Percentiles rank a stretch among this genome's conserved stretches.
phyloP scores from a whole-genome alignment of 2,888 invertebrate genomes.

The Pollenia angustigena region DNA sequence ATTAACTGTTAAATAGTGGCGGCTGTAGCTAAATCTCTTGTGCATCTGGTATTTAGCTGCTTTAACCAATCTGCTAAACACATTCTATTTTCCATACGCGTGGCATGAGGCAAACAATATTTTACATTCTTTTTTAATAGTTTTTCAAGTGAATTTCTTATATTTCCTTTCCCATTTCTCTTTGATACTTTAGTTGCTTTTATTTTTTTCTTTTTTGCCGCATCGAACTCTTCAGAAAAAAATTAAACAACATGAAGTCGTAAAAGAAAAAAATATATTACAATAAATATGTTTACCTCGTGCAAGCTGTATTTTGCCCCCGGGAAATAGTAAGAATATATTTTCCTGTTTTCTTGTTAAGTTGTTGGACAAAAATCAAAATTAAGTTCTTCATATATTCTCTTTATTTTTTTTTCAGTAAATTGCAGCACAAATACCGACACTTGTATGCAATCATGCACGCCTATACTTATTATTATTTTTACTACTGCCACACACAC shows the following conservation, averaged over 20 bases:
- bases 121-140: slow-evolving; percentile 58
- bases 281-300: not conserved
- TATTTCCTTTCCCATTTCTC: not conserved
- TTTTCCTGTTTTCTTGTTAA: not conserved
- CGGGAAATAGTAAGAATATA: slow-evolving; percentile 46
- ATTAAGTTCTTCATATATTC: slow-evolving; percentile 40
- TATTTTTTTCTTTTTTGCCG: not conserved
- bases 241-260: too few species aligned
- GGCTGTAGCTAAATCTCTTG: slow-evolving; percentile 37
- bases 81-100: not conserved
- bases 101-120: slow-evolving; percentile 2
- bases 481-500: too few species aligned
- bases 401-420: not conserved
- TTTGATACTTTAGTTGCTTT: slow-evolving; percentile 5
- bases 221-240: slow-evolving; percentile 20
- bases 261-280: not conserved
- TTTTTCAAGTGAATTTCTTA: slow-evolving; percentile 67
- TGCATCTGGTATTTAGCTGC: slow-evolving; percentile 47
- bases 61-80: slow-evolving; percentile 8
- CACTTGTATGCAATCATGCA: not conserved
- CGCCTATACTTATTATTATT: not conserved
- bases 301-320: slow-evolving; percentile 28
- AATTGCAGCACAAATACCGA: not conserved
- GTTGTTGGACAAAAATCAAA: not conserved
- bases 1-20: not conserved